Evolutionary conservation across 2,113 vertebrate species (phyloP).

Genomic region (Pygoscelis antarcticus): DNA sequence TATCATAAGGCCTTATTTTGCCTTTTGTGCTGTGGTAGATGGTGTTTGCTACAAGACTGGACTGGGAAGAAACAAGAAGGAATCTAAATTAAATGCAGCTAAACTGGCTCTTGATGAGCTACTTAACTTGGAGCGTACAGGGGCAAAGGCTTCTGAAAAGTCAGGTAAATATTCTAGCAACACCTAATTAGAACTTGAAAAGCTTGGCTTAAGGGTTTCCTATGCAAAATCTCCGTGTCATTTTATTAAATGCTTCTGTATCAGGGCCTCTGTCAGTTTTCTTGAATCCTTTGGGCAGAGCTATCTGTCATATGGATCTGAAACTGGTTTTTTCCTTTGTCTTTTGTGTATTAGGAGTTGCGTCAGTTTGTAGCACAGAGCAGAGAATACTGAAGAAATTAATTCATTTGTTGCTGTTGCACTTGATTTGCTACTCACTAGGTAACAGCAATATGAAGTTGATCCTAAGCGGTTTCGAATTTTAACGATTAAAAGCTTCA

Average conservation of each 20-base stretch:
- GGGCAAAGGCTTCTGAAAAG: conserved; percentile 24
- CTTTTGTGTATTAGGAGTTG: background rate
- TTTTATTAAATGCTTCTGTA: background rate
- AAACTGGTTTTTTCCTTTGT: background rate
- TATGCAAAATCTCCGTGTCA: background rate
- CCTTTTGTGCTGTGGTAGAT: conserved; percentile 90
- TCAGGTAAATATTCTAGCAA: conserved; percentile 68
- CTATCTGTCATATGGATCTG: background rate
- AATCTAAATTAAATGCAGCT: conserved; percentile 84
- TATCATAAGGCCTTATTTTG: conserved; percentile 83
- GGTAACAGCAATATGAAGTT: background rate
- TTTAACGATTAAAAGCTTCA: background rate
- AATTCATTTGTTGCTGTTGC: background rate
- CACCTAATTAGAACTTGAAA: background rate
- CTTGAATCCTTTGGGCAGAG: background rate
- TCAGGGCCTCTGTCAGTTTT: background rate
- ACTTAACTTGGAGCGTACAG: conserved; percentile 67
- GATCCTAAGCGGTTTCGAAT: background rate
- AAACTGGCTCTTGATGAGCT: conserved; percentile 86
- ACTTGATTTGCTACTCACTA: background rate
- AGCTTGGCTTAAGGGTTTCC: background rate
- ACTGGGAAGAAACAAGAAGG: conserved; percentile 89
- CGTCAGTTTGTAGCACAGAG: background rate
- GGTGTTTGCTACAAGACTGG: conserved; percentile 87
- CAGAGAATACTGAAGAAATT: background rate